Evolutionary conservation across 2,888 invertebrate species (phyloP), one percentile per base, ranked within the genome.

Genomic region (Drosophila formosana): DNA sequence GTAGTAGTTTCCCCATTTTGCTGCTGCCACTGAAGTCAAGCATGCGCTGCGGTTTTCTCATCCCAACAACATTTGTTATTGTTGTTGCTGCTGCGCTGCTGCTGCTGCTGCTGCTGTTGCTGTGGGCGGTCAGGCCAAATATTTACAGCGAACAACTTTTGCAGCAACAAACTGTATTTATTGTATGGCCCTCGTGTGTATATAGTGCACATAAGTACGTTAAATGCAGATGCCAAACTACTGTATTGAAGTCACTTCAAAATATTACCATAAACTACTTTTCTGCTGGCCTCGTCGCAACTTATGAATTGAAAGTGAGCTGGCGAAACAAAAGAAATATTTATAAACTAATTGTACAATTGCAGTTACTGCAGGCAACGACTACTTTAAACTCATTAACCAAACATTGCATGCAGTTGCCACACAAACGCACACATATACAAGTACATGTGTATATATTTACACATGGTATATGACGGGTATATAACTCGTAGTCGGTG

Each of bases 81-180:
- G 49, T 11, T 60, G 41, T 13, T 50, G 46, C 13, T 61, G 50
- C 25, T n/a, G n/a, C n/a, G 32, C 32, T 9, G 57, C 2, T 28
- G 11, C 11, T 9, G 58, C n/a, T 50, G 46, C 13, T 61, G 45
- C 4, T n/a, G 32, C 32, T 9, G 57, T 4, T 28, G 11, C 11
- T 9, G 58, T 41, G 60, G 60, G 56, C 57, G 70, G 56, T 23
- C 41, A 47, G 60, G 25, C 52, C 72, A 85, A 88, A 83, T 85
- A 88, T 85, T 88, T 88, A 77, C 85, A 67, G 68, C 68, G 66
- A 63, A 60, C 82, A 81, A 81, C 82, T 84, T 81, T 60, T 51
- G 43, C 73, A 72, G 82, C 74, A 53, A 57, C 66, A 56, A 71
- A 75, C 70, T 70, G 66, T 66, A 78, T 70, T 76, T 69, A 70